Evolutionary conservation across 2,888 invertebrate species (phyloP), one percentile per base, ranked within the genome.

Genomic region (Drosophila acutilabella): DNA sequence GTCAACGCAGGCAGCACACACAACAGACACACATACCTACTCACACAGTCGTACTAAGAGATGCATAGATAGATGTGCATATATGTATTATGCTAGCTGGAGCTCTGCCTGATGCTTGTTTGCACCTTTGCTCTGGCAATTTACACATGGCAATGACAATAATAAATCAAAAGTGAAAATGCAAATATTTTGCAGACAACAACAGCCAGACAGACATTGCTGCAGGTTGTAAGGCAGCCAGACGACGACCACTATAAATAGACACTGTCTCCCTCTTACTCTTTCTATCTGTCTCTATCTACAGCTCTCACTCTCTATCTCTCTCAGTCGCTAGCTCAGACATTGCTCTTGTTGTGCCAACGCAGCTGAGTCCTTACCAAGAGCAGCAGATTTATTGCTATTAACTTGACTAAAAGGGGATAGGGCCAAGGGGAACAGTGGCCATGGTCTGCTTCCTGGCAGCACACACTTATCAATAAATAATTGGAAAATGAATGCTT

Each of bases 101-200:
- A 11, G 47, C 64, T 71, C 58, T 64, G 59, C 52, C 65, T 74
- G 68, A 56, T 67, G 69, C 83, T 80, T 85, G 87, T 83, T 88
- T 83, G 89, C 85, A 85, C 85, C 85, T 85, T 80, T 76, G 87
- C 83, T 76, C 88, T 88, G 84, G 74, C 85, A 86, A 86, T 86
- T 86, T 86, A 83, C 85, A 86, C 87, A 86, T 76, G 75, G 81
- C 89, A 79, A 86, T 87, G 88, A 89, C 85, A 84, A 87, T 88
- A 88, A 86, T 86, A 86, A 86, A 86, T 86, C 86, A 86, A 86
- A 86, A 86, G 86, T 86, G 86, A 86, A 89, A 86, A 86, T 86
- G 88, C 86, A 86, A 86, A 86, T 89, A 89, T 84, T 80, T 78
- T 87, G 73, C 87, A 72, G 51, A 67, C 71, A 78, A 64, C 62